Percentiles rank a stretch among this genome's conserved stretches.
Conservation (phyloP, 2,888 invertebrate genomes). For the Desoria tigrina region DNA sequence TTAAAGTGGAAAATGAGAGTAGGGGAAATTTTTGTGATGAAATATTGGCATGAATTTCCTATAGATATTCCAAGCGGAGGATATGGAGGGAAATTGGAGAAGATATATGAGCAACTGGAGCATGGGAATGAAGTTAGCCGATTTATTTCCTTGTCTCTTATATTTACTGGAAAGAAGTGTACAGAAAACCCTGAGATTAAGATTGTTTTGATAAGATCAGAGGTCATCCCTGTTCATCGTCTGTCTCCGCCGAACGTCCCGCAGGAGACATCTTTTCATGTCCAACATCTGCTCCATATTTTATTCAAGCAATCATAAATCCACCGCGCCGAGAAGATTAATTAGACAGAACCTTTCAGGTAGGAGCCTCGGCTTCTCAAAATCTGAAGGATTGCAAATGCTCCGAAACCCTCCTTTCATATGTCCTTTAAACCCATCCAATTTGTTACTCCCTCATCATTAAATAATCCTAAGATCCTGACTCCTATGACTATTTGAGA, state of each 20-base stretch:
- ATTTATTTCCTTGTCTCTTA: background rate
- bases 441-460: too few relatives aligned
- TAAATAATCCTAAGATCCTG: too few relatives aligned
- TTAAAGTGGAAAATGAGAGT: background rate
- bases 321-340: background rate
- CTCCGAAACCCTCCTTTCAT: too few relatives aligned
- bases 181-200: constrained; percentile 7
- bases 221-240: constrained; percentile 9
- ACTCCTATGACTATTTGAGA: too few relatives aligned
- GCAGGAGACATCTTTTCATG: background rate
- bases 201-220: constrained; percentile 14
- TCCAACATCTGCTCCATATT: background rate
- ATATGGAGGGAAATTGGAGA: constrained; percentile 9
- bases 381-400: too few relatives aligned
- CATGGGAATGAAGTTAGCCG: background rate
- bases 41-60: constrained; percentile 20
- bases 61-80: background rate
- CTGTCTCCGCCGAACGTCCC: background rate
- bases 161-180: background rate
- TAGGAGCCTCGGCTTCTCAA: too few relatives aligned
- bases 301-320: background rate
- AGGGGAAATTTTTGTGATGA: constrained; percentile 14
- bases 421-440: too few relatives aligned
- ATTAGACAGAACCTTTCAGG: background rate
- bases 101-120: background rate